Base-by-base conservation (phyloP, 1,140 invertebrate species). In the Magallana ariakensis region DNA sequence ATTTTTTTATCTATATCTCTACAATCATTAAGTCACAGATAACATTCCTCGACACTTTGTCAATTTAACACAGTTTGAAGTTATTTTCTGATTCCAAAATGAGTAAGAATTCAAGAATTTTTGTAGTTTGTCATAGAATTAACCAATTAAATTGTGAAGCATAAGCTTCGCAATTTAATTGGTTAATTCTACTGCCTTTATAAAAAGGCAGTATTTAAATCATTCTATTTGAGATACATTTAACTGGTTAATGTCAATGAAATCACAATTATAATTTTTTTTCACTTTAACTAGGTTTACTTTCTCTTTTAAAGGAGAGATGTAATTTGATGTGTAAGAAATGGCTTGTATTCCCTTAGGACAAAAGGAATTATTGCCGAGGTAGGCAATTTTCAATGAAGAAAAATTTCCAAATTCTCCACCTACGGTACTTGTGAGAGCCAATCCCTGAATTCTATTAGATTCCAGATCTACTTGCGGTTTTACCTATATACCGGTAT, bases 41-140 rank as follows among this genome's bases (percentile, higher is more conserved):
- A 75, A 75, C 9, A 75, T 75, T 75, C 66, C 66, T 13, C 13
- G 19, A 13, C 22, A 75, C 66, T 26, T 75, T 75, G 66, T 75
- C 66, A 75, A 46, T 46, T 46, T 46, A 46, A 33, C 22, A 26
- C 66, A 75, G 66, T 26, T 33, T 13, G 22, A 11, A 26, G 66
- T 26, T 10, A 26, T 70, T 75, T 75, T 75, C 33, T 75, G 15
- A n/a, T 62, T 62, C 15, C 19, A 62, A 33, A 75, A 75, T 75
- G 66, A 75, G 66, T 75, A 75, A 75, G 66, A 75, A 75, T 26
- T 75, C 10, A 75, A 26, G 66, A 75, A 75, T 75, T 75, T 75
- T 33, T 75, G 22, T 75, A 33, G 66, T 75, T 75, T 75, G 22
- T 26, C 6, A 11, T 26, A 26, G 58, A 62, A n/a, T 62, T 19